These are phyloP conservation scores for Operophtera brumata DNA, from an alignment of 2,888 invertebrate species.

Conservation along the genomic window DNA sequence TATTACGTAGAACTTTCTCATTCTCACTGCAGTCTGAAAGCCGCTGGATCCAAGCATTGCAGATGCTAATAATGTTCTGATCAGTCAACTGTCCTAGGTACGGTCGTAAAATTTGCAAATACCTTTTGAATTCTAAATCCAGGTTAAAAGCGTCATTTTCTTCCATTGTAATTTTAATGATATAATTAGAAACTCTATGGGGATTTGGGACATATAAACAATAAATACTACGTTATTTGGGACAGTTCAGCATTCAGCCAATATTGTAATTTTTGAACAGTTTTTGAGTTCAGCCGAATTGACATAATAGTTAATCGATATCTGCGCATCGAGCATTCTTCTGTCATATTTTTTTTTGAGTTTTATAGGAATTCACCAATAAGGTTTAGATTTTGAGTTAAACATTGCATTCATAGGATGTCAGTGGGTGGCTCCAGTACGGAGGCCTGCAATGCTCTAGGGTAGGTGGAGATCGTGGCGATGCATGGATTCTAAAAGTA, in stretches of 20 bases:
- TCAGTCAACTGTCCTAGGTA: conserved; percentile 58
- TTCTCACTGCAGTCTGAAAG: conserved; percentile 51
- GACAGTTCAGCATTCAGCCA: too few relatives aligned
- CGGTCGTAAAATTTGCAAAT: conserved; percentile 63
- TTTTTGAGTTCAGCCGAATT: neutral
- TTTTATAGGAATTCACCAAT: neutral
- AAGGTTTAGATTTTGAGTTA: neutral
- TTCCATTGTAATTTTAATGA: conserved; percentile 46
- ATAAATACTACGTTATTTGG: too few relatives aligned
- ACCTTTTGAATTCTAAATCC: conserved; percentile 64
- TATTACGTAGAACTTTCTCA: conserved; percentile 63
- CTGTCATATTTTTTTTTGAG: neutral
- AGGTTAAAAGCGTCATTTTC: conserved; percentile 47
- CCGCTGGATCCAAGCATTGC: conserved; percentile 68
- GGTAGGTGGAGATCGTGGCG: too few relatives aligned
- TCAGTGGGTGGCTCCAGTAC: too few relatives aligned
- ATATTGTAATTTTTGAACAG: too few relatives aligned
- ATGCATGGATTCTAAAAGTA: too few relatives aligned
- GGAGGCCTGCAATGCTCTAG: too few relatives aligned
- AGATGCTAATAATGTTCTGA: conserved; percentile 53
- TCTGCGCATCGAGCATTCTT: neutral
- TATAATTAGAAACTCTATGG: neutral
- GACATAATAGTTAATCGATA: too few relatives aligned
- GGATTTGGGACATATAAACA: neutral
- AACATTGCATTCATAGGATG: too few relatives aligned